These are phyloP conservation scores for Zeugodacus cucurbitae DNA, from an alignment of 1,140 invertebrate genomes.

Conservation along the genomic window DNA sequence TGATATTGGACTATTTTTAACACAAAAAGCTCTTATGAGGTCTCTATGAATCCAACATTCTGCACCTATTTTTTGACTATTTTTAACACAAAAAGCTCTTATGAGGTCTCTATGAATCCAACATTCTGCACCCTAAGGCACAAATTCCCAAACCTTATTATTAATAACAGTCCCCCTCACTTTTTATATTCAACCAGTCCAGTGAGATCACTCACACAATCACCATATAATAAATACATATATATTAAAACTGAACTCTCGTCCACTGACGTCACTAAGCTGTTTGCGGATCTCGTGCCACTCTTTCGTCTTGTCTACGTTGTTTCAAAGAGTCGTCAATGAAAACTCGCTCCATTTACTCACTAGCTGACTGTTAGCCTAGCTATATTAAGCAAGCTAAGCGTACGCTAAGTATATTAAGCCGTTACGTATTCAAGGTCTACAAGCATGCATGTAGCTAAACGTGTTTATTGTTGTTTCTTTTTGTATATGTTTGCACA, in stretches of 20 bases:
- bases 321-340: too few species aligned
- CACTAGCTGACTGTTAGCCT: slow-evolving; percentile 19
- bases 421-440: slow-evolving; percentile 47
- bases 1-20: too few species aligned
- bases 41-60: too few species aligned
- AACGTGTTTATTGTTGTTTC: slow-evolving; percentile 13
- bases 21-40: too few species aligned
- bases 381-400: not conserved
- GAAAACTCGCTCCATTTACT: not conserved
- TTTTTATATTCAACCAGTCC: too few species aligned
- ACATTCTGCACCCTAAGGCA: too few species aligned
- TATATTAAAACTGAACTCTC: not conserved
- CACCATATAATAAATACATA: not conserved
- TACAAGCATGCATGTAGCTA: not conserved
- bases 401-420: slow-evolving; percentile 13
- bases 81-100: too few species aligned
- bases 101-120: too few species aligned
- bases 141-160: too few species aligned
- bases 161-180: too few species aligned
- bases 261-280: not conserved
- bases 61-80: too few species aligned
- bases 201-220: not conserved
- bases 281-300: slow-evolving; percentile 1
- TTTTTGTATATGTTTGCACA: slow-evolving; percentile 3
- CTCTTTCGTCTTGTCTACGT: not conserved